Evolutionary conservation across 2,797 vertebrate species (phyloP).

Genomic region (Anas acuta): DNA sequence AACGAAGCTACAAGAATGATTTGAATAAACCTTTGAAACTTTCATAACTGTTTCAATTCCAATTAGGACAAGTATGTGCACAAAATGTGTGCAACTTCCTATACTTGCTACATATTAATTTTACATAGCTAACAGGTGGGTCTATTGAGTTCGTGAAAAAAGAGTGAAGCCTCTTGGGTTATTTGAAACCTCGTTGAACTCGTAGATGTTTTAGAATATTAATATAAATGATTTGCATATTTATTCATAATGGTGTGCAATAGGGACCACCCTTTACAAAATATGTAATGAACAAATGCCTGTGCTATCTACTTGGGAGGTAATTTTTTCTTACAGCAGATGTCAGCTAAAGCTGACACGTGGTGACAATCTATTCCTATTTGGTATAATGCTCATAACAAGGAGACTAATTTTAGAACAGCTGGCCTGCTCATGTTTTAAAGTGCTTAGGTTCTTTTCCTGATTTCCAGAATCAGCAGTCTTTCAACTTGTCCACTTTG

Average conservation of each 20-base stretch:
- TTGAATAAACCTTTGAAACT: slow-evolving; percentile 69
- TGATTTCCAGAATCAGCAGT: not conserved
- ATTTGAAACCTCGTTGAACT: slow-evolving; percentile 75
- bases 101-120: slow-evolving; percentile 57
- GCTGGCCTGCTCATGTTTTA: not conserved
- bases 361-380: slow-evolving; percentile 49
- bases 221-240: slow-evolving; percentile 78
- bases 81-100: slow-evolving; percentile 34
- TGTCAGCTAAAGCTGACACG: slow-evolving; percentile 58
- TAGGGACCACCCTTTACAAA: slow-evolving; percentile 64
- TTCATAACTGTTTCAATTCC: not conserved
- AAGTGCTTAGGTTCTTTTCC: not conserved
- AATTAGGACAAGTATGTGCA: slow-evolving; percentile 2
- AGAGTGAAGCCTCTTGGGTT: slow-evolving; percentile 68
- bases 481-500: not conserved
- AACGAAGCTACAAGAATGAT: not conserved
- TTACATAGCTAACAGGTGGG: slow-evolving; percentile 67
- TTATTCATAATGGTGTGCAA: slow-evolving; percentile 75
- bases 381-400: slow-evolving; percentile 7
- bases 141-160: slow-evolving; percentile 60
- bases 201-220: slow-evolving; percentile 74
- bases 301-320: slow-evolving; percentile 35
- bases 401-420: slow-evolving; percentile 40
- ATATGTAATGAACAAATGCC: slow-evolving; percentile 70
- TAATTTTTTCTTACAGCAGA: slow-evolving; percentile 19